phyloP scores from a whole-genome alignment of 53 echinoderm and acorn worm species.

The Actinopyga echinites region DNA sequence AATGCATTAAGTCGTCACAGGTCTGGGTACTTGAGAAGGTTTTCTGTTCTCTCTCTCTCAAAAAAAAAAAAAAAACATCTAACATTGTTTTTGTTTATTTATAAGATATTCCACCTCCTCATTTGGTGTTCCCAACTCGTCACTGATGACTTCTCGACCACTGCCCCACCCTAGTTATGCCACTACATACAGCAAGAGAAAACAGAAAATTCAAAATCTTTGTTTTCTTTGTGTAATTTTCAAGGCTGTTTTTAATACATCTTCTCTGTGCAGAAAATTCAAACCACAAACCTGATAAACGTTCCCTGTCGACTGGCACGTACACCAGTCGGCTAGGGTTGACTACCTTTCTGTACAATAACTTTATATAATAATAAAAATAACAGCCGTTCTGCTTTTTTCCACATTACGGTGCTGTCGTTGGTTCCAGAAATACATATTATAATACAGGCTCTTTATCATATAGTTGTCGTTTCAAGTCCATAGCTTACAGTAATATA shows the following conservation, averaged over 20 bases:
- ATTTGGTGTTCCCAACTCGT: too few species aligned
- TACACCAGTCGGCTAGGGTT: neutral
- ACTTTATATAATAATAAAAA: constrained; percentile 22
- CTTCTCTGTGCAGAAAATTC: constrained; percentile 34
- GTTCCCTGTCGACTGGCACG: neutral
- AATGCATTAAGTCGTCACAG: too few species aligned
- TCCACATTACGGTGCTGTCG: too few species aligned
- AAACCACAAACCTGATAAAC: constrained; percentile 14
- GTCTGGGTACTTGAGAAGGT: too few species aligned
- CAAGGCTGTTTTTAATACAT: constrained; percentile 41
- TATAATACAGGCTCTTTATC: constrained; percentile 5
- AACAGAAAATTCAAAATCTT: neutral
- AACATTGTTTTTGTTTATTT: too few species aligned
- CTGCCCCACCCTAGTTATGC: too few species aligned
- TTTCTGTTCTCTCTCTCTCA: too few species aligned
- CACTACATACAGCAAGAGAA: neutral
- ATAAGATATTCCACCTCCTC: too few species aligned
- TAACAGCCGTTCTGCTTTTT: too few species aligned
- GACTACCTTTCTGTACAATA: constrained; percentile 32
- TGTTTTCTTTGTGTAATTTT: constrained; percentile 8
- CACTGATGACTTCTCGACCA: too few species aligned
- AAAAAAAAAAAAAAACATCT: too few species aligned
- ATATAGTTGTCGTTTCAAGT: neutral
- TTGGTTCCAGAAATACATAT: too few species aligned
- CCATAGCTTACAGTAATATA: neutral